These are phyloP conservation scores for Panorpa germanica DNA, from an alignment of 2,888 invertebrate species.

Conservation along the genomic window DNA sequence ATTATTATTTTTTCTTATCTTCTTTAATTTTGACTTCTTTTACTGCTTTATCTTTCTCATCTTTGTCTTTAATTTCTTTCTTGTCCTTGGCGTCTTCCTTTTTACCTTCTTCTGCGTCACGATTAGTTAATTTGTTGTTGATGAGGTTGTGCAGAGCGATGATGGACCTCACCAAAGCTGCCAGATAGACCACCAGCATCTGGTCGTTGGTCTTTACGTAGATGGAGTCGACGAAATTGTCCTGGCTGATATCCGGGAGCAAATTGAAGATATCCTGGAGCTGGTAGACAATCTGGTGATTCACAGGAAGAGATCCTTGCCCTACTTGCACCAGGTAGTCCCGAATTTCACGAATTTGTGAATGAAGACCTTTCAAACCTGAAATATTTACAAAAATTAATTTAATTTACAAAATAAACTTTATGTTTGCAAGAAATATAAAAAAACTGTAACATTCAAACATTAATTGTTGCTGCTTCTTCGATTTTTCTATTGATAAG, in stretches of 20 bases:
- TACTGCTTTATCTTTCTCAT: too few relatives aligned
- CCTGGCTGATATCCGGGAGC: constrained; percentile 84
- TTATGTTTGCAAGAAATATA: too few relatives aligned
- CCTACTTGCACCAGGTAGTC: constrained; percentile 80
- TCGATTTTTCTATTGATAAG: too few relatives aligned
- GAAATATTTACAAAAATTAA: too few relatives aligned
- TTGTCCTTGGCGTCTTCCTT: too few relatives aligned
- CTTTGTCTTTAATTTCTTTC: too few relatives aligned
- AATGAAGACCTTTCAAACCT: constrained; percentile 88
- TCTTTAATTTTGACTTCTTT: too few relatives aligned
- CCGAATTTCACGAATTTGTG: constrained; percentile 81
- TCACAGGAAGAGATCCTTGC: constrained; percentile 81
- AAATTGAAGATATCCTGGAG: constrained; percentile 96
- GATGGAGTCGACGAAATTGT: constrained; percentile 84
- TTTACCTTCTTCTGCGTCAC: too few relatives aligned
- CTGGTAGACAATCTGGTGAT: constrained; percentile 96
- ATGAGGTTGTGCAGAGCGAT: constrained; percentile 97
- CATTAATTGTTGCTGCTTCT: too few relatives aligned
- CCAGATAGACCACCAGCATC: constrained; percentile 93
- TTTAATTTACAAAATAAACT: too few relatives aligned
- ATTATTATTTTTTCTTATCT: too few relatives aligned
- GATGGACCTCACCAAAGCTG: constrained; percentile 89
- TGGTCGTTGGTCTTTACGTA: constrained; percentile 99
- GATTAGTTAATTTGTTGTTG: constrained; percentile 93
- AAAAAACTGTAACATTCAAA: too few relatives aligned